Base-by-base conservation (phyloP, 2,797 vertebrate genomes). In the Distichodus sexfasciatus region DNA sequence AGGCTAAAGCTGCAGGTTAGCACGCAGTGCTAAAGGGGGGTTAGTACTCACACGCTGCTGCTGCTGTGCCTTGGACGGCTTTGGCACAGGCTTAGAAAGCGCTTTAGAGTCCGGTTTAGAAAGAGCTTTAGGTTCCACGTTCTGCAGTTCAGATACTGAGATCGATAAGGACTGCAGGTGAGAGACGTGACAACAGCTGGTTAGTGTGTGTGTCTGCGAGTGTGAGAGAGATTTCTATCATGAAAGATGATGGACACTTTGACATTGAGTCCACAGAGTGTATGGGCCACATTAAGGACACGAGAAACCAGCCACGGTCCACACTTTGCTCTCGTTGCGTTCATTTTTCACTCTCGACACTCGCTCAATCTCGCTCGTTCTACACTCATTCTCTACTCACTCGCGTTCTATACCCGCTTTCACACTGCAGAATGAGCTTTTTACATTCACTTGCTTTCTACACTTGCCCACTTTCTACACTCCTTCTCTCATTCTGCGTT, bases 1-100 rank as follows among this genome's bases (percentile, higher is more conserved):
- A 53, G 72, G 76, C 76, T 73, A 29, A 29, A 41, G 70, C 75
- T 73, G 81, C 69, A 71, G 55, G 79, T 83, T 82, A 85, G 46
- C 55, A 6, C 23, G 2, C 35, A 77, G 78, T 75, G 15, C 47
- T 46, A 36, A 57, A 36, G 26, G 35, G n/a, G 48, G 17, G 77
- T 72, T 68, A 72, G 89, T 92, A 93, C 91, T 93, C 90, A 93
- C 91, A 86, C 88, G 89, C 84, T 90, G 84, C 85, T 51, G 89
- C 84, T 90, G 84, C 85, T 51, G 86, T 73, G 88, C 89, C 88
- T 90, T 91, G 86, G 50, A 36, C 26, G 66, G 28, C 59, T 79
- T 79, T 62, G 77, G 47, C 71, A 76, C 67, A 73, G 88, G 86
- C 75, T 83, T 89, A 89, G 74, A 90, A 82, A 88, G 87, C 72